Percentiles rank a stretch among this genome's conserved stretches.
phyloP scores from a whole-genome alignment of 1,140 invertebrate genomes.

The Trachymyrmex cornetzi region DNA sequence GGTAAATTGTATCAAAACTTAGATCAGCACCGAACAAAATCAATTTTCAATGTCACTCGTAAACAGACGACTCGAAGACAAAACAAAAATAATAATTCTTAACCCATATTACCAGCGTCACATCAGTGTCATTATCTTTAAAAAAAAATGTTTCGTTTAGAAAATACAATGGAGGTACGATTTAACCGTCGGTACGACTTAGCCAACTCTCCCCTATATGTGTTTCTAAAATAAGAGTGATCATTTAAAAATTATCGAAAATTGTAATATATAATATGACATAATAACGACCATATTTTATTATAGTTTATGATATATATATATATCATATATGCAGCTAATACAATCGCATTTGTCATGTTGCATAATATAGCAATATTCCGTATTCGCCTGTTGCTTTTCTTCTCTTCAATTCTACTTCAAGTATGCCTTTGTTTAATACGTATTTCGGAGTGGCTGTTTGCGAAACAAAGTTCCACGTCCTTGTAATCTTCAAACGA shows the following conservation, averaged over 20 bases:
- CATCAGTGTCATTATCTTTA: too few relatives aligned
- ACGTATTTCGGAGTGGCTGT: background rate
- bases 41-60: too few relatives aligned
- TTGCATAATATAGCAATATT: background rate
- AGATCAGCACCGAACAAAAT: too few relatives aligned
- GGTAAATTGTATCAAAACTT: too few relatives aligned
- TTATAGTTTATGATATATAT: background rate
- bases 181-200: too few relatives aligned
- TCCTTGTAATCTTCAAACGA: conserved; percentile 12
- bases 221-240: background rate
- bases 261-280: background rate
- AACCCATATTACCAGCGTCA: too few relatives aligned
- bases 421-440: conserved; percentile 8
- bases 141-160: too few relatives aligned
- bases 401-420: background rate
- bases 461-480: conserved; percentile 18
- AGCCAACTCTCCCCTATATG: too few relatives aligned
- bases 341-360: conserved; percentile 1
- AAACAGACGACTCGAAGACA: too few relatives aligned
- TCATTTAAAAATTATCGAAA: background rate
- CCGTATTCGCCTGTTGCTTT: conserved; percentile 19
- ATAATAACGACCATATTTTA: background rate
- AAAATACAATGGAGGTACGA: too few relatives aligned
- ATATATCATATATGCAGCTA: too few relatives aligned
- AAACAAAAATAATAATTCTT: too few relatives aligned